phyloP scores from a whole-genome alignment of 2,888 invertebrate genomes.

The Spialia ferax region DNA sequence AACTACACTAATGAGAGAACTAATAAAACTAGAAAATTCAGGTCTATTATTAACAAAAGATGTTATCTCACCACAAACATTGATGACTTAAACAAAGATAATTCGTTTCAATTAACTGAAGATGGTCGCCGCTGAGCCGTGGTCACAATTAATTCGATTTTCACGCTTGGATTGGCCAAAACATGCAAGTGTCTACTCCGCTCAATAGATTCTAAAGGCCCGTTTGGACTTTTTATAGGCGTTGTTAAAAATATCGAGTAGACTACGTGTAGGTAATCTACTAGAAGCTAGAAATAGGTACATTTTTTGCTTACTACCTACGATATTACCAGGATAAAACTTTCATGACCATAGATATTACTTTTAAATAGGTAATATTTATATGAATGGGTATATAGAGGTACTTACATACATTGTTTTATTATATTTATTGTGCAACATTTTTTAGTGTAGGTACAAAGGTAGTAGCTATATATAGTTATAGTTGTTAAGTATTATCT shows the following conservation, averaged over 20 bases:
- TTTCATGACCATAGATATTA: too few relatives aligned
- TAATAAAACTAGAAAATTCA: conserved; percentile 43
- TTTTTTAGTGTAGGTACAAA: too few relatives aligned
- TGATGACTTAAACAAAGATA: conserved; percentile 43
- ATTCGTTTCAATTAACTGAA: conserved; percentile 48
- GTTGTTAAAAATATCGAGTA: not conserved
- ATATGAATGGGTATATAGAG: too few relatives aligned
- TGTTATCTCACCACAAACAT: conserved; percentile 44
- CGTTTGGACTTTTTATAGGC: not conserved
- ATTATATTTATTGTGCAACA: too few relatives aligned
- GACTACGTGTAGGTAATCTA: too few relatives aligned
- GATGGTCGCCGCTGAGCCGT: conserved; percentile 52
- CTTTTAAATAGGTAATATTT: too few relatives aligned
- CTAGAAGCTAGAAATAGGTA: too few relatives aligned
- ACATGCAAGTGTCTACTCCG: conserved; percentile 72
- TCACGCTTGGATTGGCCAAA: conserved; percentile 80
- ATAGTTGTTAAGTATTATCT: too few relatives aligned
- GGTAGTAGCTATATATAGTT: too few relatives aligned
- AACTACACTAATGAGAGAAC: conserved; percentile 27
- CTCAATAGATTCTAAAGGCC: conserved; percentile 46
- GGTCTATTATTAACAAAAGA: conserved; percentile 46
- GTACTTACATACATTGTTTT: too few relatives aligned
- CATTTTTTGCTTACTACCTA: not conserved
- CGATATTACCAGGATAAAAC: not conserved
- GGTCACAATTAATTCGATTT: conserved; percentile 81